Conservation (phyloP, 2,113 vertebrate genomes). For the Perca fluviatilis region DNA sequence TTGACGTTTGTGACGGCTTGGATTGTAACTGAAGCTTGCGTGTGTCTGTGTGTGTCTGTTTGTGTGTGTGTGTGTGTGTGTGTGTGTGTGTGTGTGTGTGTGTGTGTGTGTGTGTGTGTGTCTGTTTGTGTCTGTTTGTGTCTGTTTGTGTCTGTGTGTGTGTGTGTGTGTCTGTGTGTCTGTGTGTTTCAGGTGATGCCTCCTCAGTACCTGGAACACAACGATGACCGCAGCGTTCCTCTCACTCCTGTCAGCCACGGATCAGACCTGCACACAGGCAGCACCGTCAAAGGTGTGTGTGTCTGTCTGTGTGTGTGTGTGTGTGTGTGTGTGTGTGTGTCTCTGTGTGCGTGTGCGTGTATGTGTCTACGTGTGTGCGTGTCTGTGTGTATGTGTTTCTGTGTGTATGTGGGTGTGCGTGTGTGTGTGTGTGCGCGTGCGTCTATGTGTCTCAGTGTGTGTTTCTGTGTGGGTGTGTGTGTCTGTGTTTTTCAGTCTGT, state of each 20-base stretch:
- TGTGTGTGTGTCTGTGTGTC: not conserved
- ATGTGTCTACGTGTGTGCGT: constrained; percentile 62
- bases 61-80: not conserved
- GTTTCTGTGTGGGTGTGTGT: too few relatives aligned
- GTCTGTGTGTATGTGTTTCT: too few relatives aligned
- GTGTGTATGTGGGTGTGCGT: too few relatives aligned
- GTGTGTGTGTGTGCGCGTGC: constrained; percentile 37
- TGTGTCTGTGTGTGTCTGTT: not conserved
- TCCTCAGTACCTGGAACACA: constrained; percentile 89
- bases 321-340: too few relatives aligned
- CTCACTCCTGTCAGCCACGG: constrained; percentile 51
- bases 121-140: not conserved
- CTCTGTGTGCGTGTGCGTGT: too few relatives aligned
- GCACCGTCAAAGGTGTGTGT: constrained; percentile 67
- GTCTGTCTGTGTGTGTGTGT: not conserved
- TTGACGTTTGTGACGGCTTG: too few relatives aligned
- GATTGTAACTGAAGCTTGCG: not conserved
- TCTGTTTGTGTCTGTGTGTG: not conserved
- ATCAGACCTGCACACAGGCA: constrained; percentile 74
- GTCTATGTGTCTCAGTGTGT: too few relatives aligned
- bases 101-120: not conserved
- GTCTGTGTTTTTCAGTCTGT: too few relatives aligned
- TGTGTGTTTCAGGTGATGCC: constrained; percentile 90
- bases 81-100: not conserved
- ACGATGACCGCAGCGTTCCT: constrained; percentile 76